Base-by-base conservation (phyloP, 92 coral and sea anemone species). In the Phenganax subtilis region DNA sequence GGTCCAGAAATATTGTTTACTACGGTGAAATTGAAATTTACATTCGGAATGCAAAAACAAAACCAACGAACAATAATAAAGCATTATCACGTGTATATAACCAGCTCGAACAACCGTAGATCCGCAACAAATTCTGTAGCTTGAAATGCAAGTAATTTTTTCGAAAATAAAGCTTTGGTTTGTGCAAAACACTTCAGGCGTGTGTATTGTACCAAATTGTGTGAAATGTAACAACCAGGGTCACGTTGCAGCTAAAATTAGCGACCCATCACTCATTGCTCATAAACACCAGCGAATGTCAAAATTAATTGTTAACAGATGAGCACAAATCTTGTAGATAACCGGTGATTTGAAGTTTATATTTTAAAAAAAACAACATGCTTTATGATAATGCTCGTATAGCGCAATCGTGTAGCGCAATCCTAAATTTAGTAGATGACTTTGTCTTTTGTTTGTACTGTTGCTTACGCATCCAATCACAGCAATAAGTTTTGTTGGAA, bases 1-100 rank as follows among this genome's bases (percentile, higher is more conserved):
- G 88, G 88, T 31, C 57, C 20, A 76, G 51, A 12, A 16, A 16
- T n/a, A 3, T 76, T 76, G 81, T 76, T 76, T 79, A 79, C 83
- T 63, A 62, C 83, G 54, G 15, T 0, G 16, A 77, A 12, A 51
- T 27, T 8, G n/a, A 57, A 55, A 57, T 55, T 31, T 57, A 20
- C 54, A 53, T 51, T 30, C 52, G 54, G 16, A 30, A 30, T 65
- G 57, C 52, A 64, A 54, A 20, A 79, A 59, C 53, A 76, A 59
- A 76, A 76, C 58, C 3, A 53, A 8, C 47, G 31, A 51, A 2
- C 73, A 68, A 68, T 44, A 68, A 29, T 29, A 68, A 68, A 68
- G 73, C 73, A 28, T 68, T 64, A 12, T 11, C 0, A 68, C 54
- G 73, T 52, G 16, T 68, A 68, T 68, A 29, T 37, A 37, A 37